Conservation (phyloP, 2,797 vertebrate genomes). For the Vultur gryphus region DNA sequence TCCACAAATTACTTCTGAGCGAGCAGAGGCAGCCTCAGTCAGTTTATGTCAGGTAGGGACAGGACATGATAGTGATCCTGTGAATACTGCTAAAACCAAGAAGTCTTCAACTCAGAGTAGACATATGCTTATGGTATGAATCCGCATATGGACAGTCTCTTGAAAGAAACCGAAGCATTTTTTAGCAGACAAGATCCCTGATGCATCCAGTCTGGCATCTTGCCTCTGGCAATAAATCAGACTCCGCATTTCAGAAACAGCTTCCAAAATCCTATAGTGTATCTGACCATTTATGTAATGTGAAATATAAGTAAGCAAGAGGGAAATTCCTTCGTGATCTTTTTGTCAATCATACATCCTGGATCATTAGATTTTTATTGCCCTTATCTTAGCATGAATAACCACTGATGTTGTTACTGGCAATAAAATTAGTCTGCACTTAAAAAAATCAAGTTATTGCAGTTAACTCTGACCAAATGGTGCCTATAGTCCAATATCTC, state of each 20-base stretch:
- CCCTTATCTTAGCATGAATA: background rate
- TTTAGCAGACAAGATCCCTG: conserved; percentile 10
- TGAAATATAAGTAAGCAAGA: background rate
- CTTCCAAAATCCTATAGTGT: background rate
- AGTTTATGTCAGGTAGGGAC: background rate
- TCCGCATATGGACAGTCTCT: background rate
- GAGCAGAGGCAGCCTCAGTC: background rate
- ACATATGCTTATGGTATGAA: background rate
- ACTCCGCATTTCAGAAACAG: background rate
- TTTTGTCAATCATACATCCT: background rate
- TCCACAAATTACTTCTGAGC: background rate
- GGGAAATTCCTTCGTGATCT: background rate
- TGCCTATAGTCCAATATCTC: background rate
- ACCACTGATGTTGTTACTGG: background rate
- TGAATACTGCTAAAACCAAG: background rate
- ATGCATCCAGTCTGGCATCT: conserved; percentile 22
- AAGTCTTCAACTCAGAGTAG: background rate
- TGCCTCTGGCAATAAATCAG: conserved; percentile 24
- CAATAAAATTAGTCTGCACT: background rate
- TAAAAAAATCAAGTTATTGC: background rate
- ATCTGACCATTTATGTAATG: background rate
- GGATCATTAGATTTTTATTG: background rate
- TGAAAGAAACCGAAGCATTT: background rate
- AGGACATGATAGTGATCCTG: background rate
- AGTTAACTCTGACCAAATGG: background rate